Conservation (phyloP, 2,113 vertebrate genomes). For the Pangasianodon gigas region DNA sequence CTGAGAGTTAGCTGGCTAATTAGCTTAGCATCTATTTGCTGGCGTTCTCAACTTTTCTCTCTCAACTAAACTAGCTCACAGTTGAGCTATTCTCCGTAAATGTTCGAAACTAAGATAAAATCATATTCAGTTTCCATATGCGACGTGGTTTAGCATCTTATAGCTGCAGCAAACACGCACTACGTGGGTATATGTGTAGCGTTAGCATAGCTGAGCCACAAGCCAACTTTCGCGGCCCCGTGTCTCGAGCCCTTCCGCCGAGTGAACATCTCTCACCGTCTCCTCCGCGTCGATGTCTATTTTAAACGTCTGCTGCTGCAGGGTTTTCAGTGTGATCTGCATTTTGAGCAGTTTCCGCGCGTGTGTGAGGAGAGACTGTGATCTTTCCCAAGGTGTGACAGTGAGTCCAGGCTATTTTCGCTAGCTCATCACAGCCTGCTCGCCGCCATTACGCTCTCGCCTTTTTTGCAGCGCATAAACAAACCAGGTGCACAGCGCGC, state of each 20-base stretch:
- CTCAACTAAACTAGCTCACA: neutral
- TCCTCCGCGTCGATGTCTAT: slow-evolving; percentile 88
- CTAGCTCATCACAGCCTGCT: slow-evolving; percentile 76
- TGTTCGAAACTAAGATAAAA: neutral
- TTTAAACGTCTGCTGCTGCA: slow-evolving; percentile 93
- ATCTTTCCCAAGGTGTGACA: slow-evolving; percentile 33
- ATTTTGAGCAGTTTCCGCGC: slow-evolving; percentile 67
- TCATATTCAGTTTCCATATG: too few relatives aligned
- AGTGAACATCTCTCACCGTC: slow-evolving; percentile 71
- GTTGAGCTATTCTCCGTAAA: too few relatives aligned
- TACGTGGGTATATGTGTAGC: neutral
- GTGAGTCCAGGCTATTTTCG: slow-evolving; percentile 62
- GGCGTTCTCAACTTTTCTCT: slow-evolving; percentile 9
- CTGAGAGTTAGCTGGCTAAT: neutral
- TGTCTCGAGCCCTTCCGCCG: neutral
- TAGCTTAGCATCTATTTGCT: slow-evolving; percentile 1
- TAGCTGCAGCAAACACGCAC: neutral
- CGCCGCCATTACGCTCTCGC: slow-evolving; percentile 71
- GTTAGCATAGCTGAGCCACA: slow-evolving; percentile 1
- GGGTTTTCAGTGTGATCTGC: slow-evolving; percentile 91
- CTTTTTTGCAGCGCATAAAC: slow-evolving; percentile 61
- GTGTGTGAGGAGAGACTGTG: slow-evolving; percentile 14
- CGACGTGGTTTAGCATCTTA: too few relatives aligned
- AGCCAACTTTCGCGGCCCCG: slow-evolving; percentile 16
- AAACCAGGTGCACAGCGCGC: slow-evolving; percentile 45